phyloP scores from a whole-genome alignment of 2,797 vertebrate species.

The Loriculus beryllinus region DNA sequence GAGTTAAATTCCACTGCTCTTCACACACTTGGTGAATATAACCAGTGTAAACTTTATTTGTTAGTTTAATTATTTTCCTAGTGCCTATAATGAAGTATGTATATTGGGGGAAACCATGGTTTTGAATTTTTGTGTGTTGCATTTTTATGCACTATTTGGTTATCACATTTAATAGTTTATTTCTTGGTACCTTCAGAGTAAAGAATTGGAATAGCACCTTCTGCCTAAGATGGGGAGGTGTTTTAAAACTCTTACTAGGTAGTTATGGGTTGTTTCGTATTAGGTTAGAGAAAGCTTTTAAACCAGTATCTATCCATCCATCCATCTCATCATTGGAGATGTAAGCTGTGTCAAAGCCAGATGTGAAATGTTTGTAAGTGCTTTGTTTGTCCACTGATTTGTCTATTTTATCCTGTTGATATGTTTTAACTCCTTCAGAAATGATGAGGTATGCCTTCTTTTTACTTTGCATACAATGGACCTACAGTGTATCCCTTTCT shows the following conservation, averaged over 20 bases:
- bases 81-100: neutral
- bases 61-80: neutral
- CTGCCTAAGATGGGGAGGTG: neutral
- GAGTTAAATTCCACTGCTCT: neutral
- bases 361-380: neutral
- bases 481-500: accelerated
- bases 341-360: neutral
- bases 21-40: neutral
- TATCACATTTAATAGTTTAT: neutral
- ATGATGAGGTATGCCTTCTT: neutral
- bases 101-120: neutral
- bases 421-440: neutral
- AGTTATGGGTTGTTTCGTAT: neutral
- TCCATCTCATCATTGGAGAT: neutral
- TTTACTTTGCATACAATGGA: neutral
- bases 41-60: neutral
- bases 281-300: neutral
- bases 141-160: neutral
- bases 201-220: neutral
- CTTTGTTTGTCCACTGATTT: neutral
- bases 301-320: too few relatives aligned
- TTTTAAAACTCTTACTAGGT: neutral
- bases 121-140: neutral
- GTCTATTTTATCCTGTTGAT: neutral
- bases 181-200: neutral